These are phyloP conservation scores for Drosophila planitibia DNA, from an alignment of 2,888 invertebrate species.

Conservation along the genomic window DNA sequence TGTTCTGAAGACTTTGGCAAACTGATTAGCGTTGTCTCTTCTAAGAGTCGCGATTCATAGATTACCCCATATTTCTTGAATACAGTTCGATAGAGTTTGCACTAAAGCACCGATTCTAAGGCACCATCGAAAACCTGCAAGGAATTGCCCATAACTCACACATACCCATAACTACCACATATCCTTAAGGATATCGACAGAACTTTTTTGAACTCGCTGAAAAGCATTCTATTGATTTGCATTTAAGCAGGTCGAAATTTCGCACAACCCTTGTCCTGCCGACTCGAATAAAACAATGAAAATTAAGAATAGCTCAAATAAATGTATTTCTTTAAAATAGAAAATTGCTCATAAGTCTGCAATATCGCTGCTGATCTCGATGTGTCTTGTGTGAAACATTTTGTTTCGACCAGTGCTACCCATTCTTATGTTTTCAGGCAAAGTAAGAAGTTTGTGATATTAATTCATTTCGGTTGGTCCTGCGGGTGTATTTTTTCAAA, in stretches of 20 bases:
- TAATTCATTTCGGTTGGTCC: background rate
- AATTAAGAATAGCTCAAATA: background rate
- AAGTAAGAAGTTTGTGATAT: background rate
- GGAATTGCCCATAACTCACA: no score
- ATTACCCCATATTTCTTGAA: background rate
- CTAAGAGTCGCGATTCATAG: background rate
- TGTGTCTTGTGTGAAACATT: background rate
- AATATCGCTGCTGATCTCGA: background rate
- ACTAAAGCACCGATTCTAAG: background rate
- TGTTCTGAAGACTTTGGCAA: background rate
- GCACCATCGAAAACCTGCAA: no score
- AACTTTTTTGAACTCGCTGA: background rate
- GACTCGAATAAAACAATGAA: background rate
- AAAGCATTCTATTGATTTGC: background rate
- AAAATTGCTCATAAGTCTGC: background rate
- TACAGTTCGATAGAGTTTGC: background rate
- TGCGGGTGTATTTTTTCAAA: rapidly evolving
- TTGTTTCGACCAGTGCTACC: background rate
- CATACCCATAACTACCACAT: no score
- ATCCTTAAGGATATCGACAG: no score
- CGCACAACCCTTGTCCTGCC: background rate
- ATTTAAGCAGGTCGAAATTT: rapidly evolving
- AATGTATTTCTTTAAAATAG: background rate
- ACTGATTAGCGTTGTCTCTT: background rate
- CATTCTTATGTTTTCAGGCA: background rate